phyloP scores from a whole-genome alignment of 2,888 invertebrate species.

The Xestia ashworthii region DNA sequence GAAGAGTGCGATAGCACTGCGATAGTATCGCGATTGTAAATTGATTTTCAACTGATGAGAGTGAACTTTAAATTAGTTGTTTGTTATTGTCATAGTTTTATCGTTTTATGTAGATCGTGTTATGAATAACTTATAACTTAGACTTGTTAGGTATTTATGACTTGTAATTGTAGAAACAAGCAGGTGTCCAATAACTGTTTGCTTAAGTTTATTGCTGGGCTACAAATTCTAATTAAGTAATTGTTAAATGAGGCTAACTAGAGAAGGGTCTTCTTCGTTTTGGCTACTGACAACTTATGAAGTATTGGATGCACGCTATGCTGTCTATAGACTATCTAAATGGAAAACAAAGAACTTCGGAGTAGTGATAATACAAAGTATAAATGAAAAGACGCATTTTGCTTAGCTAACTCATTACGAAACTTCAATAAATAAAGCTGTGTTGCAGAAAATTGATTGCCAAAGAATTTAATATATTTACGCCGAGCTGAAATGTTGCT shows the following conservation, averaged over 20 bases:
- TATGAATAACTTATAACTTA: constrained; percentile 50
- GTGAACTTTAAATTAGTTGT: constrained; percentile 64
- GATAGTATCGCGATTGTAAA: constrained; percentile 70
- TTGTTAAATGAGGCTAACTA: constrained; percentile 27
- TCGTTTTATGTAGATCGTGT: constrained; percentile 60
- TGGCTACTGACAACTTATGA: constrained; percentile 3
- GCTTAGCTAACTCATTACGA: neutral
- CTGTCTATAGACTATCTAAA: neutral
- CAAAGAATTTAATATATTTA: constrained; percentile 2
- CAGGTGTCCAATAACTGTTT: constrained; percentile 40
- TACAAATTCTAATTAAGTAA: constrained; percentile 29
- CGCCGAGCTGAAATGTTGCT: neutral
- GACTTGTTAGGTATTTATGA: constrained; percentile 38
- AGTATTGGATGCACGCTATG: neutral
- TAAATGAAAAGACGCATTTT: neutral
- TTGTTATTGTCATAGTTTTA: constrained; percentile 60
- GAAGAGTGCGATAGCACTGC: constrained; percentile 62
- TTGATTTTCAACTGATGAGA: constrained; percentile 72
- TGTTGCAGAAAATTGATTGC: neutral
- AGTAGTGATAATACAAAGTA: neutral
- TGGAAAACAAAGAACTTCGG: neutral
- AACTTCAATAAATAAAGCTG: neutral
- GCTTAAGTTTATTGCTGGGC: constrained; percentile 15
- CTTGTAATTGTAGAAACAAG: constrained; percentile 52
- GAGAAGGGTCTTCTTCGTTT: neutral